Evolutionary conservation across 2,113 vertebrate species (phyloP), one percentile per base, ranked within the genome.

Genomic region (Hippocampus barbouri): DNA sequence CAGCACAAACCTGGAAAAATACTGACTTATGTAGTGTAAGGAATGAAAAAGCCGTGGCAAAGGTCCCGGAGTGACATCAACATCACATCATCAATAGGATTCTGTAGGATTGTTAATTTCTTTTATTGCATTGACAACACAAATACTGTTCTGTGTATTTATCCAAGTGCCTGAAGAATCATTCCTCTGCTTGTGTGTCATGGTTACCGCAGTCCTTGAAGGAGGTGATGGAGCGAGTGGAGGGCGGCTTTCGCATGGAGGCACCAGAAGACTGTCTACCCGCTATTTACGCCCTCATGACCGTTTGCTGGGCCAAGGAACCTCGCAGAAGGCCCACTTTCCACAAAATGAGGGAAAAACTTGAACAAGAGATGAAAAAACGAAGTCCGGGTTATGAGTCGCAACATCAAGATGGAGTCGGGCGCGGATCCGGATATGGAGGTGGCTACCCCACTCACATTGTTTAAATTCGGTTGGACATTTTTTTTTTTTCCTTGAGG

Each of bases 221-320:
- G 67, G 95, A 97, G 49, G 94, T 98, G 76, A 91, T 87, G 0
- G 93, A 95, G 78, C 81, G 64, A 5, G 91, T 98, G 87, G 93
- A 94, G 80, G 87, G 86, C 57, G 96, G 96, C 0, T 95, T 97
- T 85, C 94, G 94, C 64, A 97, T 97, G 95, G 95, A 94, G 61
- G 25, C 93, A 49, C 95, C 96, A 0, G 94, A 95, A 41, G 90
- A 92, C 66, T 97, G 96, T 75, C 95, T 93, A 0, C 83, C 91
- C 0, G 8, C 80, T 0, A 1, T 95, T 75, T 96, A 95, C 27
- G 12, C 80, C 23, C 80, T 98, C 38, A 98, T 98, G 96, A 91
- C 16, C 76, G 82, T 90, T 80, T 98, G 96, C 93, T 98, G 96
- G 96, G 93, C 95, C 63, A 62, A 86, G 5, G 95, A 98, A 41